These are phyloP conservation scores for Pomacea maculata DNA, from an alignment of 1,140 invertebrate genomes.

Conservation along the genomic window DNA sequence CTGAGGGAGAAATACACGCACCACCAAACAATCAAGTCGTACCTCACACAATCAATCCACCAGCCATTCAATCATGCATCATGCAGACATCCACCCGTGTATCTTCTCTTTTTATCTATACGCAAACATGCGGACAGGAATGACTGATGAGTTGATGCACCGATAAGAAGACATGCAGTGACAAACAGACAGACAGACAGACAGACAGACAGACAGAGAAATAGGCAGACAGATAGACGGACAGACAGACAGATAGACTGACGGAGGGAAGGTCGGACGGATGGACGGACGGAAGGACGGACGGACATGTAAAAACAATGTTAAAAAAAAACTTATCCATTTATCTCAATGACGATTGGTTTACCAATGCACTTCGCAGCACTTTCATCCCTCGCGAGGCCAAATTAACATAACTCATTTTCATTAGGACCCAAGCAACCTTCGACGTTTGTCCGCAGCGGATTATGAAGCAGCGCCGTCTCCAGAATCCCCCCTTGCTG, in stretches of 20 bases:
- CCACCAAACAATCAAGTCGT: background rate
- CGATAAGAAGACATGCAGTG: background rate
- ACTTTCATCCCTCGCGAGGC: slow-evolving; percentile 1
- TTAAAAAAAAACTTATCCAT: background rate
- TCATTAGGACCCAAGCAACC: slow-evolving; percentile 20
- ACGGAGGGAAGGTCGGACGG: no score
- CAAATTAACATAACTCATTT: slow-evolving; percentile 20
- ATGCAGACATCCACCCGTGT: background rate
- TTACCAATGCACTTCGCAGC: slow-evolving; percentile 15
- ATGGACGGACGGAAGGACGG: background rate
- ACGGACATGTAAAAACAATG: background rate
- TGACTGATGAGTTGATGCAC: background rate
- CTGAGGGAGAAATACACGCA: background rate
- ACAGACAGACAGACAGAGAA: background rate
- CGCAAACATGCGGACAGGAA: no score
- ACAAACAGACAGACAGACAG: background rate
- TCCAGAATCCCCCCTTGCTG: no score
- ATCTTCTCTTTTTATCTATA: no score
- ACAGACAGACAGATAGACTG: background rate
- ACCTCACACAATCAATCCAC: background rate
- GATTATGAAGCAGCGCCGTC: background rate
- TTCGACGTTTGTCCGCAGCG: background rate
- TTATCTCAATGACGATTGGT: slow-evolving; percentile 12
- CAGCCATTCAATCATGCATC: background rate
- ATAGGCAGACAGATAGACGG: background rate